Conservation (phyloP, 2,113 vertebrate genomes). For the Camelus bactrianus region DNA sequence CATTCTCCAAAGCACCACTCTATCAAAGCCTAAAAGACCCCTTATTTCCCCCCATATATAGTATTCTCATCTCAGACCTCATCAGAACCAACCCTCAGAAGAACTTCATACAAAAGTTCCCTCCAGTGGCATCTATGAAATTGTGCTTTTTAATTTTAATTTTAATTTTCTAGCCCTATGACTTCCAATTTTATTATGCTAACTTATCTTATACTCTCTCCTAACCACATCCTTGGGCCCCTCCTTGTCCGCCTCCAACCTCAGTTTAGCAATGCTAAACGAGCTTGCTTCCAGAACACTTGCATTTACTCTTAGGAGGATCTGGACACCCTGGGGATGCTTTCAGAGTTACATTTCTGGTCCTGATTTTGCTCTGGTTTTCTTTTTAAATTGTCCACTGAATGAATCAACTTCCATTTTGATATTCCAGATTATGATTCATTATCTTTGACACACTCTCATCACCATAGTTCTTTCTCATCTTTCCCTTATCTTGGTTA, state of each 20-base stretch:
- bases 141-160: not conserved
- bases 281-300: not conserved
- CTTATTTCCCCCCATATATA: not conserved
- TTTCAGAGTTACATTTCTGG: not conserved
- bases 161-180: not conserved
- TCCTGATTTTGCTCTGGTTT: not conserved
- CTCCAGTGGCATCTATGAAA: not conserved
- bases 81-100: not conserved
- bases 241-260: not conserved
- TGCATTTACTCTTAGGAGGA: not conserved
- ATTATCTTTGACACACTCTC: slow-evolving; percentile 2
- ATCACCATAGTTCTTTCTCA: not conserved
- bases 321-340: not conserved
- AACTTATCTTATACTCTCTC: not conserved
- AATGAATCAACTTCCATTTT: not conserved
- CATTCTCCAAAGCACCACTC: not conserved
- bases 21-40: not conserved
- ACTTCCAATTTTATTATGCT: not conserved
- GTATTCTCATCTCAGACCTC: not conserved
- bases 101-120: not conserved
- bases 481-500: not conserved
- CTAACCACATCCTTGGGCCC: not conserved
- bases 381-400: not conserved
- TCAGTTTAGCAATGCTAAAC: not conserved
- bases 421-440: not conserved